A percentile compares a stretch with the other conserved stretches of the same genome.
Conservation (phyloP, 1,140 invertebrate genomes). For the Neomicropteryx cornuta region DNA sequence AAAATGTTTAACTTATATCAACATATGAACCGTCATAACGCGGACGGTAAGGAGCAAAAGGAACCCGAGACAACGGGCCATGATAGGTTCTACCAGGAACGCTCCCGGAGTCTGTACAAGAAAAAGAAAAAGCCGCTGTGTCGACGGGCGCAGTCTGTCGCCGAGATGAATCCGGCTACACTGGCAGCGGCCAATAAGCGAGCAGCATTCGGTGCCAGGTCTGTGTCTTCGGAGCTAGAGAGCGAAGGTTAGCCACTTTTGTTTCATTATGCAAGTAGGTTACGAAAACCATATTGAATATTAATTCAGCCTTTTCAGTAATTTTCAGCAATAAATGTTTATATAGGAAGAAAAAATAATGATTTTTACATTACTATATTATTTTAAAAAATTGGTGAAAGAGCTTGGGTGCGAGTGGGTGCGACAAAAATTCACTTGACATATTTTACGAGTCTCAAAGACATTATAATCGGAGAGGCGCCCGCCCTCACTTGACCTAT, state of each 20-base stretch:
- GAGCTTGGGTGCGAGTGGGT: too few species aligned
- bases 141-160: slow-evolving; percentile 58
- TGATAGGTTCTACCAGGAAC: slow-evolving; percentile 60
- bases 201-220: slow-evolving; percentile 42
- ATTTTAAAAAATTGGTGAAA: too few species aligned
- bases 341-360: too few species aligned
- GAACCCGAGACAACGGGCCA: slow-evolving; percentile 58
- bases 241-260: slow-evolving; percentile 28
- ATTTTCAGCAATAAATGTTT: too few species aligned
- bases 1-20: slow-evolving; percentile 71
- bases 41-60: slow-evolving; percentile 46
- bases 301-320: too few species aligned
- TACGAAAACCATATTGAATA: too few species aligned
- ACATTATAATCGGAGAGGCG: too few species aligned
- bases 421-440: too few species aligned
- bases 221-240: slow-evolving; percentile 40
- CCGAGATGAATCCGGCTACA: slow-evolving; percentile 55
- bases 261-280: too few species aligned
- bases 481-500: too few species aligned
- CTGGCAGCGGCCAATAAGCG: slow-evolving; percentile 50
- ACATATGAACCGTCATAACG: slow-evolving; percentile 50
- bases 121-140: slow-evolving; percentile 43
- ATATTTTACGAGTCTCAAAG: too few species aligned
- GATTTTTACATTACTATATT: too few species aligned
- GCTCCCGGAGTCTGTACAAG: slow-evolving; percentile 42